These are phyloP conservation scores for Phrynosoma platyrhinos DNA, from an alignment of 2,113 vertebrate genomes.

Conservation along the genomic window DNA sequence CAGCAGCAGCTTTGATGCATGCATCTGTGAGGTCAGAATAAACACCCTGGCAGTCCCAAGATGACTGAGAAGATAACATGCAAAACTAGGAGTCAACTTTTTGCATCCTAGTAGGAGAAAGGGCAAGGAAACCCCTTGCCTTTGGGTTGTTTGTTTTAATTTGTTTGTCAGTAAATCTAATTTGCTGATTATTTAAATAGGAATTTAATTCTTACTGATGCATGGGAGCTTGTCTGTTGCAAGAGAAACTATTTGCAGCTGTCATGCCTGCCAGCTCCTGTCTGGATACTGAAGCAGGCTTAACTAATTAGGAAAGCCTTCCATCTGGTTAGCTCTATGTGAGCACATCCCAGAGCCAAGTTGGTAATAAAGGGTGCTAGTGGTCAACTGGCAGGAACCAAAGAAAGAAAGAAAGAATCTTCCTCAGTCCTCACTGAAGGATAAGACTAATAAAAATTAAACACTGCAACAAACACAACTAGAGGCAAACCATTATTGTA, in stretches of 20 bases:
- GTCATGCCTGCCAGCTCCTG: background rate
- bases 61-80: background rate
- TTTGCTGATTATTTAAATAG: constrained; percentile 38
- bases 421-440: background rate
- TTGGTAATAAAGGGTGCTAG: background rate
- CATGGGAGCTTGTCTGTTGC: constrained; percentile 4
- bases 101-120: background rate
- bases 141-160: constrained; percentile 34
- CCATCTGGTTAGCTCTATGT: background rate
- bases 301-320: background rate
- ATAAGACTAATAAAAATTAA: background rate
- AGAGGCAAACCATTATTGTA: background rate
- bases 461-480: background rate
- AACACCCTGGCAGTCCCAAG: background rate
- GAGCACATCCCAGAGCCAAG: rapidly evolving
- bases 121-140: constrained; percentile 2
- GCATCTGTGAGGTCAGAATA: background rate
- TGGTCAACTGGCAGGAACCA: constrained; percentile 2
- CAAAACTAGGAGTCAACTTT: background rate
- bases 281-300: background rate
- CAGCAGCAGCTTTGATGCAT: background rate
- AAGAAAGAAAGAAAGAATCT: background rate
- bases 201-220: constrained; percentile 15
- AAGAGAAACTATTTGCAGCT: constrained; percentile 28
- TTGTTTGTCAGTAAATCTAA: constrained; percentile 39